Evolutionary conservation across 2,797 vertebrate genomes (phyloP).

Genomic region (Gastrophryne carolinensis): DNA sequence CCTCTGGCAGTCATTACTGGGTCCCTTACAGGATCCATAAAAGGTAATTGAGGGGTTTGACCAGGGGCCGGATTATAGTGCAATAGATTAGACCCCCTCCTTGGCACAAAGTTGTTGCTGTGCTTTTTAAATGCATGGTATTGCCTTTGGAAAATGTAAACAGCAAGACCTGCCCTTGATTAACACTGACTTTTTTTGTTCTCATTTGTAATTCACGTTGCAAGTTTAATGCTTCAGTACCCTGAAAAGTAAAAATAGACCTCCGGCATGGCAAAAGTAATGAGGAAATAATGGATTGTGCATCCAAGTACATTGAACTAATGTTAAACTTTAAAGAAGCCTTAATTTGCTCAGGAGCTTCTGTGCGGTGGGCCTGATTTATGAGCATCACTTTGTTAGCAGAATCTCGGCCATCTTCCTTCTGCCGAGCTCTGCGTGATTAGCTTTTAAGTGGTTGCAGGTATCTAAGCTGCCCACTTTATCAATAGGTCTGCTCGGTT

Average conservation of each 20-base stretch:
- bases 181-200: too few relatives aligned
- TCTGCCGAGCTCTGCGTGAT: conserved; percentile 23
- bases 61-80: too few relatives aligned
- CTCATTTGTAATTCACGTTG: background rate
- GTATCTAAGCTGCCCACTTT: background rate
- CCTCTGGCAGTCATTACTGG: too few relatives aligned
- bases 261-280: background rate
- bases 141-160: too few relatives aligned
- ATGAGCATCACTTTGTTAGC: conserved; percentile 9
- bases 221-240: background rate
- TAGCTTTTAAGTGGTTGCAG: background rate
- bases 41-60: too few relatives aligned
- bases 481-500: background rate
- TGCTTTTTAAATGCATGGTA: too few relatives aligned
- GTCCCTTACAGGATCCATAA: too few relatives aligned
- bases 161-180: too few relatives aligned
- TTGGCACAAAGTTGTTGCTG: too few relatives aligned
- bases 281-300: background rate
- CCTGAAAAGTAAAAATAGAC: background rate
- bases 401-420: background rate
- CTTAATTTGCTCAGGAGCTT: background rate
- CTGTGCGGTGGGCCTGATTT: background rate
- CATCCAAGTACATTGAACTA: conserved; percentile 1
- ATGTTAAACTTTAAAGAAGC: background rate
- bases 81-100: too few relatives aligned